Base-by-base conservation (phyloP, 2,797 vertebrate genomes). In the Danio aesculapii region DNA sequence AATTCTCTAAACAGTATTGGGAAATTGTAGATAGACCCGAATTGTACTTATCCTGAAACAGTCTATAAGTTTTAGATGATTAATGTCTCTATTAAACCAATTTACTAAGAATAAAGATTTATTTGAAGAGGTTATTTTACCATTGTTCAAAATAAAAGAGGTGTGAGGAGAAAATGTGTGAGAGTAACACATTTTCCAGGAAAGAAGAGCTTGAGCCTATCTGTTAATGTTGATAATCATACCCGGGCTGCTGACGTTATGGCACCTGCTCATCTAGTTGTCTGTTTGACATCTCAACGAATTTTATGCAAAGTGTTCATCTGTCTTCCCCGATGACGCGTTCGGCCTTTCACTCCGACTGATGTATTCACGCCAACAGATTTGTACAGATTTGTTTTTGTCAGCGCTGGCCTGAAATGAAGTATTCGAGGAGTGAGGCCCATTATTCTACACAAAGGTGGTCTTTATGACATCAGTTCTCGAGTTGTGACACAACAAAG, bases 231-330 rank as follows among this genome's bases (percentile, higher is more conserved):
- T 70, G 5, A 10, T 70, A 8, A 14, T 30, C 67, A 3, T 77
- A 44, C 16, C 14, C 5, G 9, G n/a, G 19, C n/a, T 57, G 41
- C 5, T 12, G 8, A 44, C 1, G 47, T 77, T 66, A 50, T 41
- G 77, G 49, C 87, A 90, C 88, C 85, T 89, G 88, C 80, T 75
- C 55, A n/a, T 30, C 58, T 8, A 44, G 21, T 57, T 79, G 14
- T 58, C 83, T 21, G 79, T 43, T 75, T 78, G 82, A 52, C 81
- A 81, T 73, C 75, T 85, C 88, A 92, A 91, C 88, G 84, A 88
- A 82, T 86, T 89, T 87, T 81, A 92, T 91, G 90, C 89, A 93
- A 92, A 93, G 84, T 53, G 50, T n/a, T 7, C 53, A 52, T 43
- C 41, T 77, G 68, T 64, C 64, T 66, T 30, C 39, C 44, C 70